Evolutionary conservation across 1,140 invertebrate genomes (phyloP), one percentile per base, ranked within the genome.

Genomic region (Sitobion miscanthi): DNA sequence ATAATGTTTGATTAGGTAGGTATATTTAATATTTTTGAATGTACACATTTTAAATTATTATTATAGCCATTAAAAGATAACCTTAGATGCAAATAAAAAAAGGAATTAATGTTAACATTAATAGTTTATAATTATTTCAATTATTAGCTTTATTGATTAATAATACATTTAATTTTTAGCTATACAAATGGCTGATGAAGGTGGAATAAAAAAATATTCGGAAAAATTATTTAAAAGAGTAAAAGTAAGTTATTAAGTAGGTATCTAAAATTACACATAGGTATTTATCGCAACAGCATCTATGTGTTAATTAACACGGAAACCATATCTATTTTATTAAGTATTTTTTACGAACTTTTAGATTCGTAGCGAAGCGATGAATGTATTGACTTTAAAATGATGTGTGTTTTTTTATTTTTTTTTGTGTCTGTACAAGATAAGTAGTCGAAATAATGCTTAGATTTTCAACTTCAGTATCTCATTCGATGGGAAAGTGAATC

Each of bases 151-250:
- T 2, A 85, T 85, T 85, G 21, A 85, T 20, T 45, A 2, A 14
- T 52, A 35, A 52, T 49, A 9, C 52, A 1, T 5, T 89, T 89
- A 30, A 21, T 23, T 42, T 92, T 93, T 54, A 93, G 91, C 91
- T 54, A 93, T 93, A 86, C 91, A 93, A 42, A 86, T 93, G 82
- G 77, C 91, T 1, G 91, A 85, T 25, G 91, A 83, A 20, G 77
- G 85, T 85, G 91, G 82, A 54, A 17, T 54, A 57, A 85, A 47
- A 86, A 93, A 45, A 86, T 35, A 85, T 57, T 93, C 82, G 11
- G 77, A 93, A 85, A 93, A 85, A 85, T 2, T 54, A 8, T 93
- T 30, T 25, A 93, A 93, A 85, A 83, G 42, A 85, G 82, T 93
- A 38, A 93, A 93, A 86, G 91, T 93, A 57, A 93, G 91, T 92